Percentiles rank a stretch among this genome's conserved stretches.
phyloP scores from a whole-genome alignment of 1,140 invertebrate genomes.

The Metaphire vulgaris region DNA sequence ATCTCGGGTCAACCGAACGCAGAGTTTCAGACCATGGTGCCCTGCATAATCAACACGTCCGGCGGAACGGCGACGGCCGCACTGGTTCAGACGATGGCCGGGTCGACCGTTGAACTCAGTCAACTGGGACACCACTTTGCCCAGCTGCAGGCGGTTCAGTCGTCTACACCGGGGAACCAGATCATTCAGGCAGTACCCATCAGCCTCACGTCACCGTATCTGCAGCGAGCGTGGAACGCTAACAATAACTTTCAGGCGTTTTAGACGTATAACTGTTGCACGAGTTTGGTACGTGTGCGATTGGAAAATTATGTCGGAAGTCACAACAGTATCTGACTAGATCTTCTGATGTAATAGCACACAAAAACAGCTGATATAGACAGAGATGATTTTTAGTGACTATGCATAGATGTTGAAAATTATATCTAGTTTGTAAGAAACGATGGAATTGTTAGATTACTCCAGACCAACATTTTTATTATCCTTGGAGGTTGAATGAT shows the following conservation, averaged over 20 bases:
- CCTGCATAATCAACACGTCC: neutral
- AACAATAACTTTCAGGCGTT: neutral
- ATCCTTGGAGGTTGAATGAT: too few species aligned
- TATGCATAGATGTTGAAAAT: too few species aligned
- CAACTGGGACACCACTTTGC: neutral
- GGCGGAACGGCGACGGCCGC: neutral
- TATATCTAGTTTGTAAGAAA: too few species aligned
- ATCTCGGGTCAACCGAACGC: neutral
- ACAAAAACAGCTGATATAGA: too few species aligned
- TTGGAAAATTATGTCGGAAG: too few species aligned
- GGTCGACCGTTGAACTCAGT: neutral
- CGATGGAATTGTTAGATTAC: too few species aligned
- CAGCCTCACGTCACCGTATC: neutral
- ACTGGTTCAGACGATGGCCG: neutral
- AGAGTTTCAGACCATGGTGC: neutral
- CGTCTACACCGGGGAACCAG: neutral
- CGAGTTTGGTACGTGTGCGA: too few species aligned
- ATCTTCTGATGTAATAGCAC: too few species aligned
- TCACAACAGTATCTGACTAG: too few species aligned
- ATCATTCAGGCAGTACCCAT: neutral
- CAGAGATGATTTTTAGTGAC: too few species aligned
- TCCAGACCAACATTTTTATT: too few species aligned
- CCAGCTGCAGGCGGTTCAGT: neutral
- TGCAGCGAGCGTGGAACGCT: neutral
- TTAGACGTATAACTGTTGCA: too few species aligned